phyloP scores from a whole-genome alignment of 1,140 invertebrate species.

The Coboldia fuscipes region DNA sequence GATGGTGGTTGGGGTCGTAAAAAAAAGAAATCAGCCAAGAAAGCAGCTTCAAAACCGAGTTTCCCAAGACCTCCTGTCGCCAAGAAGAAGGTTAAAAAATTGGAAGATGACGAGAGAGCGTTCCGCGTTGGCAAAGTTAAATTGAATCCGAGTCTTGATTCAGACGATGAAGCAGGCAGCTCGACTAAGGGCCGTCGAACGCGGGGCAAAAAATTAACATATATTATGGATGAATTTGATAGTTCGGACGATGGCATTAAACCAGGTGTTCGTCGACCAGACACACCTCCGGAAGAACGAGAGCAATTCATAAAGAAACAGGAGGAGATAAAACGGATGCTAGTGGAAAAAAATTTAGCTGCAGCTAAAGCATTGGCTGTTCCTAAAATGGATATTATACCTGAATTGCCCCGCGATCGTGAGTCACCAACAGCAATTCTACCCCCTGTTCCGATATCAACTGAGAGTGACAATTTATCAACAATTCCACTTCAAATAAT shows the following conservation, averaged over 20 bases:
- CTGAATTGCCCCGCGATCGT: conserved; percentile 1
- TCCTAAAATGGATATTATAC: conserved; percentile 14
- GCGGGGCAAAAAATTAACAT: conserved; percentile 46
- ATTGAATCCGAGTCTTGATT: conserved; percentile 15
- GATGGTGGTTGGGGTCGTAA: conserved; percentile 16
- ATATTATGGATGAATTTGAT: conserved; percentile 24
- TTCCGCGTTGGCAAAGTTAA: neutral
- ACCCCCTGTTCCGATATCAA: conserved; percentile 9
- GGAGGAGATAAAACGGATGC: conserved; percentile 21
- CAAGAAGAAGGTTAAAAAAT: conserved; percentile 3
- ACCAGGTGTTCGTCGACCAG: conserved; percentile 19
- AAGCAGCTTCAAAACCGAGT: conserved; percentile 12
- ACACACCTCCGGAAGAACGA: conserved; percentile 19
- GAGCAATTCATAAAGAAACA: conserved; percentile 20
- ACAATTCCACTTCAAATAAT: conserved; percentile 18
- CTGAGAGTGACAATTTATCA: conserved; percentile 12
- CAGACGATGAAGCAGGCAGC: conserved; percentile 28
- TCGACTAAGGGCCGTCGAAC: conserved; percentile 24
- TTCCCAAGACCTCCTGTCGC: conserved; percentile 5
- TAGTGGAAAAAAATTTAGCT: conserved; percentile 20
- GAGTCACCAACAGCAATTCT: conserved; percentile 8
- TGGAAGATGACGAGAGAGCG: conserved; percentile 10
- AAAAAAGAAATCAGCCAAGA: conserved; percentile 15
- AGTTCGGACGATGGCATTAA: conserved; percentile 28
- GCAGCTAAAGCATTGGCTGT: conserved; percentile 18